Evolutionary conservation across 2,113 vertebrate genomes (phyloP).

Genomic region (Antigone vipio): DNA sequence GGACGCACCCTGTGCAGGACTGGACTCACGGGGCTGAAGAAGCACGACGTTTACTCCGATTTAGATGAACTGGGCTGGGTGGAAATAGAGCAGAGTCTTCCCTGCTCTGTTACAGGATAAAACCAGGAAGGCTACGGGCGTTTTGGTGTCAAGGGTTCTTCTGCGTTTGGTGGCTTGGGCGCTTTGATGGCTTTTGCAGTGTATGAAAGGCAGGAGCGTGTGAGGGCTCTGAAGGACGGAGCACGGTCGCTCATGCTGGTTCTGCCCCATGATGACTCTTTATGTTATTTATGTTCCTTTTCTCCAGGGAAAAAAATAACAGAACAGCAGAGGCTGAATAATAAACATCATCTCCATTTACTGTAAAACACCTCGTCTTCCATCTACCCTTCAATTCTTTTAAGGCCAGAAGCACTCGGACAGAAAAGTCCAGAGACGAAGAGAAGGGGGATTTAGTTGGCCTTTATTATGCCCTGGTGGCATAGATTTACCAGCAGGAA

Average conservation of each 20-base stretch:
- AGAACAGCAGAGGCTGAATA: neutral
- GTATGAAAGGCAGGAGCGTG: neutral
- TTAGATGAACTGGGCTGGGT: neutral
- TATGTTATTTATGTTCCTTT: neutral
- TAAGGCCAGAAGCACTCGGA: neutral
- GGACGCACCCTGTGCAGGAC: neutral
- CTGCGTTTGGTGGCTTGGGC: neutral
- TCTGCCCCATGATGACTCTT: neutral
- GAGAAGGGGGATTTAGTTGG: neutral
- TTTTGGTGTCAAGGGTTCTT: neutral
- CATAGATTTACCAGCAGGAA: neutral
- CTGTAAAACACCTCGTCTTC: neutral
- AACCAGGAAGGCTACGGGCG: neutral
- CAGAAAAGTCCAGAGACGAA: neutral
- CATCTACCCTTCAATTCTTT: neutral
- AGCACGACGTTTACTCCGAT: neutral
- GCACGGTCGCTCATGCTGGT: accelerated
- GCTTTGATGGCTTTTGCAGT: neutral
- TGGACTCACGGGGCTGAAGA: neutral
- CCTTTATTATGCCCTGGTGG: neutral
- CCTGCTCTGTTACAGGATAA: neutral
- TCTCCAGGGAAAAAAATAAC: neutral
- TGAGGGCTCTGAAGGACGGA: neutral
- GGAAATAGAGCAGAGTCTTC: neutral
- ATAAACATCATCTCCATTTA: neutral